Percentiles rank a stretch among this genome's conserved stretches.
Conservation (phyloP, 1,140 invertebrate species). For the Drosophila nikananu region DNA sequence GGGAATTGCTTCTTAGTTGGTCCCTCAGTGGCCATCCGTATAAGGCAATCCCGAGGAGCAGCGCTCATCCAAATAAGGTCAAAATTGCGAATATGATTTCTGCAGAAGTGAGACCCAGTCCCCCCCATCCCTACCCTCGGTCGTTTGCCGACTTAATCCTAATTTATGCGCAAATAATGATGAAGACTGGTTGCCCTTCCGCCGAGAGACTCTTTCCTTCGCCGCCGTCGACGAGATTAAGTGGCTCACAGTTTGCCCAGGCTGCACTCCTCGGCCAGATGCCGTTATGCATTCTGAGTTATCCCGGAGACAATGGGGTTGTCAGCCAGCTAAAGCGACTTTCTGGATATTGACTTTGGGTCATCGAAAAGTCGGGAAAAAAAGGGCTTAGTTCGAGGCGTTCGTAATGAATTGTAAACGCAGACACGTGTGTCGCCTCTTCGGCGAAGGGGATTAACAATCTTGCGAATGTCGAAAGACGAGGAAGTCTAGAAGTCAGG, state of each 20-base stretch:
- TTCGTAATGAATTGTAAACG: slow-evolving; percentile 81
- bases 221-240: slow-evolving; percentile 63
- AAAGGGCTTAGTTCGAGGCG: slow-evolving; percentile 52
- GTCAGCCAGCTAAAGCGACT: slow-evolving; percentile 36
- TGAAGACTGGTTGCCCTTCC: slow-evolving; percentile 53
- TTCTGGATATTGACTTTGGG: slow-evolving; percentile 59
- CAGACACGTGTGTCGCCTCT: slow-evolving; percentile 63
- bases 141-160: slow-evolving; percentile 58
- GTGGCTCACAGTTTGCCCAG: slow-evolving; percentile 67
- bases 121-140: not conserved
- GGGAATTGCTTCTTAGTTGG: slow-evolving; percentile 49
- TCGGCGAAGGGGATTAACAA: slow-evolving; percentile 20
- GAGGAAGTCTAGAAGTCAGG: slow-evolving; percentile 2
- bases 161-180: slow-evolving; percentile 84
- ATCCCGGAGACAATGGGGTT: slow-evolving; percentile 38
- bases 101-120: slow-evolving; percentile 52
- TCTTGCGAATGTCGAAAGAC: slow-evolving; percentile 2
- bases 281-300: slow-evolving; percentile 69
- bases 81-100: slow-evolving; percentile 79
- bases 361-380: slow-evolving; percentile 49
- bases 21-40: slow-evolving; percentile 58
- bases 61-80: slow-evolving; percentile 68
- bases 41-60: slow-evolving; percentile 51
- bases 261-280: slow-evolving; percentile 56
- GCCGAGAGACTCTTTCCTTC: slow-evolving; percentile 45